A percentile compares a stretch with the other conserved stretches of the same genome.
Evolutionary conservation across 1,140 invertebrate genomes (phyloP).

Genomic region (Brachionus koreanus): DNA sequence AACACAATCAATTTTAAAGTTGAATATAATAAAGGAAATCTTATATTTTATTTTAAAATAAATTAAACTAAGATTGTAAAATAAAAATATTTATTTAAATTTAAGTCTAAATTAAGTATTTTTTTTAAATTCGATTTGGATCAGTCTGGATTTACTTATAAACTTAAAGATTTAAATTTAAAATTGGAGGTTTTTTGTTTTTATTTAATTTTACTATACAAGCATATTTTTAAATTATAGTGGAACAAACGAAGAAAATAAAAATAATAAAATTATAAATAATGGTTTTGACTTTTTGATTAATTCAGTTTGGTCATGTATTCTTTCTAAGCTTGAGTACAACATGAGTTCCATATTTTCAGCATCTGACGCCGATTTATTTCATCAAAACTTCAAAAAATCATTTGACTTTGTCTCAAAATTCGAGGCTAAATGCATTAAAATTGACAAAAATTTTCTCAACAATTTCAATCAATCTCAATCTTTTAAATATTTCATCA

Average conservation of each 20-base stretch:
- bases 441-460: background rate
- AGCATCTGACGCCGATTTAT: conserved; percentile 80
- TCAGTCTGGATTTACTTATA: no score
- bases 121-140: no score
- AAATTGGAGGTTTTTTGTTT: no score
- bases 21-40: no score
- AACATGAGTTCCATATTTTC: conserved; percentile 77
- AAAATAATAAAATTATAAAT: conserved; percentile 55
- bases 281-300: conserved; percentile 78
- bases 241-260: conserved; percentile 1
- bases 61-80: no score
- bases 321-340: conserved; percentile 70
- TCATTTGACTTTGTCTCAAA: conserved; percentile 67
- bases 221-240: background rate
- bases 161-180: no score
- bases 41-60: no score
- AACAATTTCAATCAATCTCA: background rate
- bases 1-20: no score
- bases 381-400: conserved; percentile 62
- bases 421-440: conserved; percentile 67
- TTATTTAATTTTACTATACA: no score
- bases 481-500: conserved; percentile 63
- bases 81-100: no score
- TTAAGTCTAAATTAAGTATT: no score
- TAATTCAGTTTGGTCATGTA: conserved; percentile 81